Conservation (phyloP, 2,113 vertebrate genomes). For the Narcine bancroftii region DNA sequence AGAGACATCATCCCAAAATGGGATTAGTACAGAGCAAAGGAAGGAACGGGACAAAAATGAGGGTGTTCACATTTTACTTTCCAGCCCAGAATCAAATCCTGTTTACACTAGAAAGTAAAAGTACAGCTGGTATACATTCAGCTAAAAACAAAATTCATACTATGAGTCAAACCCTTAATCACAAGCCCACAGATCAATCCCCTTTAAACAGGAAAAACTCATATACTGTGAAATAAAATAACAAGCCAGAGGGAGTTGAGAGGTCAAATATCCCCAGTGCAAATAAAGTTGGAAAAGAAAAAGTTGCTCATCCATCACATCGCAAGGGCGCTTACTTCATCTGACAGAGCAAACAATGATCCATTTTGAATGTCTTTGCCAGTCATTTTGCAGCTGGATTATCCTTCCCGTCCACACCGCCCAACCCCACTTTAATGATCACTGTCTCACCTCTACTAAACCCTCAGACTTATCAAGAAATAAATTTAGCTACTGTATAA, state of each 20-base stretch:
- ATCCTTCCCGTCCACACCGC: neutral
- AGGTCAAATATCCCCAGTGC: neutral
- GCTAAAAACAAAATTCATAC: neutral
- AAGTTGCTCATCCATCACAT: neutral
- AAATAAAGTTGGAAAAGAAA: neutral
- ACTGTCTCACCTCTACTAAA: neutral
- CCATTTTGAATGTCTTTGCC: neutral
- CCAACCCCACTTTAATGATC: neutral
- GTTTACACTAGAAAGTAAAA: conserved; percentile 29
- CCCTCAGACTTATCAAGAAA: neutral
- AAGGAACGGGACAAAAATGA: neutral
- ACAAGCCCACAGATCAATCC: neutral
- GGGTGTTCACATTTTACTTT: neutral
- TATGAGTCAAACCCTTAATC: neutral
- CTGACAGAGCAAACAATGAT: neutral
- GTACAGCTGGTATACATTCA: conserved; percentile 4
- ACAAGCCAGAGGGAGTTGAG: neutral
- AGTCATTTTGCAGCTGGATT: neutral
- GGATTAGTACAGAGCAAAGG: neutral
- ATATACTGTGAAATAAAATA: conserved; percentile 9
- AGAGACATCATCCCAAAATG: neutral
- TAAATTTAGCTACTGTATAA: no score
- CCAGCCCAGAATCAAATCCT: neutral
- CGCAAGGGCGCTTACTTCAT: neutral
- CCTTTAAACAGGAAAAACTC: conserved; percentile 25